Conservation (phyloP, 2,797 vertebrate species). For the Peromyscus aztecus region DNA sequence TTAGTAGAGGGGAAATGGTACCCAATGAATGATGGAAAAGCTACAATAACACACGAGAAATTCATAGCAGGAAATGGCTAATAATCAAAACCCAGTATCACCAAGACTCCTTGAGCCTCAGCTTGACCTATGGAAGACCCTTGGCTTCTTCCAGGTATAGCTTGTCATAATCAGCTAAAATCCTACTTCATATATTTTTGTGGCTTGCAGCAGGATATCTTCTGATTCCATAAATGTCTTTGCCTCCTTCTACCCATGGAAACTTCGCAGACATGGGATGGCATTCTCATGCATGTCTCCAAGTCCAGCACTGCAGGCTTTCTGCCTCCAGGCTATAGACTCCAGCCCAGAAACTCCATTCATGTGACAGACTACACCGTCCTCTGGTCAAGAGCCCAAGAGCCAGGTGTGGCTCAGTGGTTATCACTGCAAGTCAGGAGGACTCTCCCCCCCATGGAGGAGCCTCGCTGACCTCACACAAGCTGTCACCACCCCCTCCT, state of each 20-base stretch:
- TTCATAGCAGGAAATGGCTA: too few relatives aligned
- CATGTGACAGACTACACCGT: not conserved
- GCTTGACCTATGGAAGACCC: too few relatives aligned
- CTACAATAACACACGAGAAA: too few relatives aligned
- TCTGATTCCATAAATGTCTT: not conserved
- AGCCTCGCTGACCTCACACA: not conserved
- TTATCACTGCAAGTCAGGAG: not conserved
- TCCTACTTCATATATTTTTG: too few relatives aligned
- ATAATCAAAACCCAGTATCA: too few relatives aligned
- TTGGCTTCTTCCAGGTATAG: too few relatives aligned
- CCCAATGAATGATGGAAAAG: too few relatives aligned
- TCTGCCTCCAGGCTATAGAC: not conserved
- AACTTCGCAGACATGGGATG: not conserved
- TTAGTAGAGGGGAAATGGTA: too few relatives aligned
- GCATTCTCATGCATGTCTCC: not conserved
- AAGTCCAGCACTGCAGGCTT: not conserved
- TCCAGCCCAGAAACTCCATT: too few relatives aligned
- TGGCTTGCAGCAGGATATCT: not conserved
- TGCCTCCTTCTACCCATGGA: not conserved
- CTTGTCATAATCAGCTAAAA: too few relatives aligned
- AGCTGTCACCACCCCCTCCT: not conserved
- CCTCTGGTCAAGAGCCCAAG: not conserved
- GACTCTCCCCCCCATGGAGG: not conserved
- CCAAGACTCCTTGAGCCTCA: too few relatives aligned
- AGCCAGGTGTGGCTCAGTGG: rapidly evolving